Percentiles rank a stretch among this genome's conserved stretches.
Evolutionary conservation across 2,888 invertebrate species (phyloP).

Genomic region (Drosophila nr. perissopoda): DNA sequence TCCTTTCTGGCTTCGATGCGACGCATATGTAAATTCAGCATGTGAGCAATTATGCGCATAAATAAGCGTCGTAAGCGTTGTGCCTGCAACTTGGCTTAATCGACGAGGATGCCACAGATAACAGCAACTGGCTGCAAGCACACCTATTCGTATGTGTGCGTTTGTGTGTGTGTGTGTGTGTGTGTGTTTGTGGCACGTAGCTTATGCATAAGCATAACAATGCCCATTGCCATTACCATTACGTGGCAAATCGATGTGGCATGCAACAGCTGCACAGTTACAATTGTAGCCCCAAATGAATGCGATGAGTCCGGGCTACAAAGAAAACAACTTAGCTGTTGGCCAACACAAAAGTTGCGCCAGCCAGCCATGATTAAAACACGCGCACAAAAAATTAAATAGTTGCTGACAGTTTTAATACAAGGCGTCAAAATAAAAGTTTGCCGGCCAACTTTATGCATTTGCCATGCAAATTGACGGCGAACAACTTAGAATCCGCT

Average conservation of each 20-base stretch:
- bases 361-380: conserved; percentile 46
- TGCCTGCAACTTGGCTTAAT: conserved; percentile 55
- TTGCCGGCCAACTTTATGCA: conserved; percentile 35
- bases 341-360: conserved; percentile 8
- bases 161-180: background rate
- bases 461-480: conserved; percentile 44
- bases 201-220: conserved; percentile 75
- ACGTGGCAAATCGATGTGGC: conserved; percentile 68
- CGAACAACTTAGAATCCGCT: background rate
- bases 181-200: conserved; percentile 42
- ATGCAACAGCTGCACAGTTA: conserved; percentile 73
- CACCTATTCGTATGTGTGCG: background rate
- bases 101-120: conserved; percentile 47
- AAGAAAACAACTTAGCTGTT: conserved; percentile 10
- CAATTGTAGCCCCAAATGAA: conserved; percentile 60
- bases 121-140: conserved; percentile 25
- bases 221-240: conserved; percentile 36
- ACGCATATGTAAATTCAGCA: conserved; percentile 67
- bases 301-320: conserved; percentile 13
- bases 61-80: conserved; percentile 52
- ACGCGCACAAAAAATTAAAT: conserved; percentile 28
- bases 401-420: conserved; percentile 69
- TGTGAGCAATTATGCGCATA: conserved; percentile 74
- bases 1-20: conserved; percentile 50
- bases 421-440: conserved; percentile 63